Evolutionary conservation across 2,113 vertebrate genomes (phyloP).

Genomic region (Electrona antarctica): DNA sequence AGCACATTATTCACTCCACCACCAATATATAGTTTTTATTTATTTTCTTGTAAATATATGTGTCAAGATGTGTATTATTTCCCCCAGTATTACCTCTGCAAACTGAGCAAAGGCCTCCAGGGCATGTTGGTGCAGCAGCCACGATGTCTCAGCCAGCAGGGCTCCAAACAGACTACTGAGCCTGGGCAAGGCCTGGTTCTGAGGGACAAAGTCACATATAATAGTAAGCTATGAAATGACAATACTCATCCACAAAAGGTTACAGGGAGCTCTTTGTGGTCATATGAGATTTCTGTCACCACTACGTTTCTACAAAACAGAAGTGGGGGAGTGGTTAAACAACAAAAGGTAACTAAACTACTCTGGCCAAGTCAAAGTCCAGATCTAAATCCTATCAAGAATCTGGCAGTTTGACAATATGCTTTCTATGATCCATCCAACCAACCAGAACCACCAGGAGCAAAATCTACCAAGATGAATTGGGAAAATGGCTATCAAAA

Average conservation of each 20-base stretch:
- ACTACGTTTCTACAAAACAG: neutral
- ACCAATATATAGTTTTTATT: neutral
- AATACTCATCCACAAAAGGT: too few species aligned
- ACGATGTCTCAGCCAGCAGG: slow-evolving; percentile 80
- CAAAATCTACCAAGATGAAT: too few species aligned
- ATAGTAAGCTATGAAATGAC: neutral
- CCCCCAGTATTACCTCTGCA: slow-evolving; percentile 83
- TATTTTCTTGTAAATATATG: neutral
- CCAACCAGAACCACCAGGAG: too few species aligned
- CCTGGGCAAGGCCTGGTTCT: slow-evolving; percentile 85
- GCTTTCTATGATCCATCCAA: too few species aligned
- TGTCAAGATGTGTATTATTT: neutral
- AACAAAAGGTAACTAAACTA: too few species aligned
- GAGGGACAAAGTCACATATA: slow-evolving; percentile 8
- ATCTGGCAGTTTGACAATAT: too few species aligned
- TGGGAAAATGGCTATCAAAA: too few species aligned
- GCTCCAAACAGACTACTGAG: slow-evolving; percentile 82
- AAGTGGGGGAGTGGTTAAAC: neutral
- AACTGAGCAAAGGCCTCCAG: slow-evolving; percentile 91
- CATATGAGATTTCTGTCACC: too few species aligned
- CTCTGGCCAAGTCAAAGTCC: too few species aligned
- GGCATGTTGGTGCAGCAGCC: slow-evolving; percentile 88
- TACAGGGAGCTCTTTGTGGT: neutral
- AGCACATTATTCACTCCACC: neutral
- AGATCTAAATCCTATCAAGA: too few species aligned